Conservation (phyloP, 2,888 invertebrate species). For the Lycia hirtaria region DNA sequence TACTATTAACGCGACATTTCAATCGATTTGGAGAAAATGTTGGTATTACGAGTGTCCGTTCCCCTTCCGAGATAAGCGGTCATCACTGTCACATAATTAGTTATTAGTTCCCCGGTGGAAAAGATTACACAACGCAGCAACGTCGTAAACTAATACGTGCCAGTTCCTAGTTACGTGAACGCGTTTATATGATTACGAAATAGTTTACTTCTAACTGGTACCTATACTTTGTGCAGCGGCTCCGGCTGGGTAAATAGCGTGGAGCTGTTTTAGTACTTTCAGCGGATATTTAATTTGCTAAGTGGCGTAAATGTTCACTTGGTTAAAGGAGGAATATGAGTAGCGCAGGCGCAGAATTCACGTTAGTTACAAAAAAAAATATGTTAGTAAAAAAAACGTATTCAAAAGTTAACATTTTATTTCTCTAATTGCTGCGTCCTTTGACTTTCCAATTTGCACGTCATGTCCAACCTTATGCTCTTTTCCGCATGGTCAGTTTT, state of each 20-base stretch:
- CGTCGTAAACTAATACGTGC: constrained; percentile 51
- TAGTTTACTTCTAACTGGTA: constrained; percentile 19
- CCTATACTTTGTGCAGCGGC: constrained; percentile 16
- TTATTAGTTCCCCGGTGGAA: constrained; percentile 50
- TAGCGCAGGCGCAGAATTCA: not conserved
- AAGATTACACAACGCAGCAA: constrained; percentile 52
- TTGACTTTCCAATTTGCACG: too few species aligned
- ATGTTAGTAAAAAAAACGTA: not conserved
- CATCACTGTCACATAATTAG: constrained; percentile 55
- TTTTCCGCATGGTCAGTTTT: too few species aligned
- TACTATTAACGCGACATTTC: constrained; percentile 54
- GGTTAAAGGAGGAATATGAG: not conserved
- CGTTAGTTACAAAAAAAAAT: too few species aligned
- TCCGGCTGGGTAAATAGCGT: constrained; percentile 12
- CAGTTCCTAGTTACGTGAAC: constrained; percentile 28
- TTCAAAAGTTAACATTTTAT: not conserved
- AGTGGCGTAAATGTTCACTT: constrained; percentile 4
- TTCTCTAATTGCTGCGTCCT: too few species aligned
- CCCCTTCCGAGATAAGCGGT: constrained; percentile 40
- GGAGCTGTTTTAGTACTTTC: constrained; percentile 22
- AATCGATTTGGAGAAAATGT: constrained; percentile 63
- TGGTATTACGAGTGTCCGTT: constrained; percentile 18
- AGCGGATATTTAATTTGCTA: constrained; percentile 20
- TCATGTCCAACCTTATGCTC: too few species aligned
- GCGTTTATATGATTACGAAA: constrained; percentile 30